A percentile compares a stretch with the other conserved stretches of the same genome.
Evolutionary conservation across 1,140 invertebrate genomes (phyloP).

Genomic region (Zaprionus nigranus): DNA sequence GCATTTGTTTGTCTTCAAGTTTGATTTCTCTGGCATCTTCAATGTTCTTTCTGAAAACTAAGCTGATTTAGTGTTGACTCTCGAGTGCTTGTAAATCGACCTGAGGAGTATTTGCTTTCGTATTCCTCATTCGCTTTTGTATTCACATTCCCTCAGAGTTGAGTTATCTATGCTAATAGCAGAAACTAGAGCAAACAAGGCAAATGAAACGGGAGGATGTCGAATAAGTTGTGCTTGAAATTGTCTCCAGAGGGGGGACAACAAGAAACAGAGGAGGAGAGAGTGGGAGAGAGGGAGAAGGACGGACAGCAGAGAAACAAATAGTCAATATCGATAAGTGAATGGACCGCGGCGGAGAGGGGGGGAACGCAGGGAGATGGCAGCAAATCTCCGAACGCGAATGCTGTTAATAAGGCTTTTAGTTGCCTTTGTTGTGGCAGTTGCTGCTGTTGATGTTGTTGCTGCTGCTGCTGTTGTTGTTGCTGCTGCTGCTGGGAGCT

Average conservation of each 20-base stretch:
- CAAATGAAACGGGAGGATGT: conserved; percentile 11
- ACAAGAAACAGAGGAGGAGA: neutral
- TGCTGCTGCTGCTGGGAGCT: conserved; percentile 23
- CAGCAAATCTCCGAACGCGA: conserved; percentile 45
- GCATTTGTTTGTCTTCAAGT: no score
- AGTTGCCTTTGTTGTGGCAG: conserved; percentile 20
- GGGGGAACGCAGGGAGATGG: neutral
- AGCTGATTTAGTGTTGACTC: neutral
- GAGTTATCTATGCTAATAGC: conserved; percentile 34
- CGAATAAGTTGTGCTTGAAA: conserved; percentile 11
- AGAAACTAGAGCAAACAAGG: conserved; percentile 11
- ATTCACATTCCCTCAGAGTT: conserved; percentile 11
- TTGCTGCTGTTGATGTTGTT: conserved; percentile 6
- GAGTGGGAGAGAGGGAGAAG: neutral
- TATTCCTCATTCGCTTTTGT: neutral
- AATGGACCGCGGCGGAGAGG: no score
- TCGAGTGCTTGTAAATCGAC: neutral
- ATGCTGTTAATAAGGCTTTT: conserved; percentile 52
- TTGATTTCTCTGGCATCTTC: neutral
- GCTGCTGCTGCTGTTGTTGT: conserved; percentile 26
- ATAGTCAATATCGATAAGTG: conserved; percentile 37
- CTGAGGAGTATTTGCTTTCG: neutral
- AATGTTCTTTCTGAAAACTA: neutral
- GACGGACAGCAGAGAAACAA: conserved; percentile 5
- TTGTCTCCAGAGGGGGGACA: conserved; percentile 1